Conservation (phyloP, 2,797 vertebrate species). For the Pelobates cultripes region DNA sequence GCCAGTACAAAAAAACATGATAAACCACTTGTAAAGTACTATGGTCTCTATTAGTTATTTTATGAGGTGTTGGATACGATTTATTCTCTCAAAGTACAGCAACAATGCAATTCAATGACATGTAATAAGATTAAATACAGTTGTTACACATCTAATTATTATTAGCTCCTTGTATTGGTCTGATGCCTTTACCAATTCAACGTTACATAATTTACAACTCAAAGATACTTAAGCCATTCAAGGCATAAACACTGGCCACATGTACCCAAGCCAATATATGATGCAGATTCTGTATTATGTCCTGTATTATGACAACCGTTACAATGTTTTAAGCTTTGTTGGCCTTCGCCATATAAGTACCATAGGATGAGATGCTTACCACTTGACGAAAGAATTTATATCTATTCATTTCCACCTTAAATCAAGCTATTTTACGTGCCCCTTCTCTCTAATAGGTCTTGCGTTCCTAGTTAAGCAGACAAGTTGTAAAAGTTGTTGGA, state of each 20-base stretch:
- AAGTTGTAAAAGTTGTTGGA: no score
- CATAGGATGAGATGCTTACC: no score
- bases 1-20: conserved; percentile 68
- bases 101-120: conserved; percentile 47
- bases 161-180: conserved; percentile 62
- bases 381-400: no score
- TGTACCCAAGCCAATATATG: background rate
- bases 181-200: conserved; percentile 60
- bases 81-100: conserved; percentile 66
- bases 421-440: no score
- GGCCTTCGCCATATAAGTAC: no score
- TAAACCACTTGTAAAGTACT: background rate
- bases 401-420: no score
- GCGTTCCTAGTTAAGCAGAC: no score
- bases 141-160: conserved; percentile 67
- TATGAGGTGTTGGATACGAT: background rate
- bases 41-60: conserved; percentile 2
- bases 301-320: no score
- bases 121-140: conserved; percentile 64
- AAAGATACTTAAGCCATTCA: conserved; percentile 46
- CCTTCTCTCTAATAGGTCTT: no score
- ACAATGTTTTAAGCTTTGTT: no score
- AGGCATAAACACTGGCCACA: conserved; percentile 68
- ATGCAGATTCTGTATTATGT: no score
- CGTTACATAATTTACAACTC: background rate